A percentile compares a stretch with the other conserved stretches of the same genome.
Conservation (phyloP, 2,888 invertebrate species). For the Heteromyza rotundicornis region DNA sequence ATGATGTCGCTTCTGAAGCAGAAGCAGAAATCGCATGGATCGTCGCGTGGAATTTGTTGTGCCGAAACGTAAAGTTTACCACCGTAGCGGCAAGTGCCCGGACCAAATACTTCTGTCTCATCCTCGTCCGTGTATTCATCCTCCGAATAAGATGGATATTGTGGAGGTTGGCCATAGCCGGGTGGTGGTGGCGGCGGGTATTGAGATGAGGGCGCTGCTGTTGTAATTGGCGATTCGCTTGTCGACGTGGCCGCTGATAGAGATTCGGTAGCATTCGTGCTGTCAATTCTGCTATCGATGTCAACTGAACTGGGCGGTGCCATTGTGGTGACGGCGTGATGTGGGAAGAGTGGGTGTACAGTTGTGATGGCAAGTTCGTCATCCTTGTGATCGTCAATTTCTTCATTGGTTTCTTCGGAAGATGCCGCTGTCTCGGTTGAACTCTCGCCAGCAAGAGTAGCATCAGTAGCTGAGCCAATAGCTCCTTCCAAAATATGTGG, state of each 20-base stretch:
- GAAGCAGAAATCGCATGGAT: conserved; percentile 96
- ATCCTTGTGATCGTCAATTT: conserved; percentile 27
- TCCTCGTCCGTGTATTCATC: conserved; percentile 74
- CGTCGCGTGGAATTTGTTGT: conserved; percentile 92
- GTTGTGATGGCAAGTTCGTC: conserved; percentile 37
- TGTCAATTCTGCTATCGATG: conserved; percentile 39
- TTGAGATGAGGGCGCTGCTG: conserved; percentile 40
- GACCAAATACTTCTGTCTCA: conserved; percentile 79
- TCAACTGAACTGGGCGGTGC: conserved; percentile 23
- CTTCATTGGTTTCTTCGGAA: conserved; percentile 22
- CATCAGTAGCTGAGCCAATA: conserved; percentile 13
- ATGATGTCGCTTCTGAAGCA: conserved; percentile 96
- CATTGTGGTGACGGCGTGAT: conserved; percentile 36
- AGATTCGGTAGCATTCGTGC: conserved; percentile 16
- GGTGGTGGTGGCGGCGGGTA: conserved; percentile 50
- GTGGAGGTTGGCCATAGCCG: conserved; percentile 50
- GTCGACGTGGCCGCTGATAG: conserved; percentile 26
- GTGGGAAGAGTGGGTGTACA: conserved; percentile 48
- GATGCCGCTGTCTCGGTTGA: conserved; percentile 27
- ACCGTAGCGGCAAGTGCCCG: conserved; percentile 90
- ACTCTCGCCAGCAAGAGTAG: conserved; percentile 27
- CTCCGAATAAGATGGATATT: conserved; percentile 60
- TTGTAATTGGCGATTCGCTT: conserved; percentile 37
- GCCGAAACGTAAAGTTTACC: conserved; percentile 93
- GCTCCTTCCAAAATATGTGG: conserved; percentile 27